Percentiles rank a stretch among this genome's conserved stretches.
Evolutionary conservation across 2,888 invertebrate genomes (phyloP).

Genomic region (Drosophila putrida): DNA sequence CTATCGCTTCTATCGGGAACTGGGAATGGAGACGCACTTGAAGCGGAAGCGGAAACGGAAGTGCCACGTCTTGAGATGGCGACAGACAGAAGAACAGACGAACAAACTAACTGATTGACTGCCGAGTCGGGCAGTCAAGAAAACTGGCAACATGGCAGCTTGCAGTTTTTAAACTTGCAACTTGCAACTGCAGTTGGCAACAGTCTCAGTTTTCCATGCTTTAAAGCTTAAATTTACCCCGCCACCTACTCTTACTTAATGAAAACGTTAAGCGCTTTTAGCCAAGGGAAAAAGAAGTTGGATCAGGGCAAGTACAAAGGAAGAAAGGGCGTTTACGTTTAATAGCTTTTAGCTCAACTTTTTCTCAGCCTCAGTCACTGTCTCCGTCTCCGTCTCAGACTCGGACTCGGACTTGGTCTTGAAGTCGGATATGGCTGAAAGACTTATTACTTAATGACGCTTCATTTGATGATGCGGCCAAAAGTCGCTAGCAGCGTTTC

Average conservation of each 20-base stretch:
- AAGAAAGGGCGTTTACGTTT: conserved; percentile 45
- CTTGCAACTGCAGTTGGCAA: conserved; percentile 40
- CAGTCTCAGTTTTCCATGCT: conserved; percentile 30
- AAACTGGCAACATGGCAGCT: conserved; percentile 17
- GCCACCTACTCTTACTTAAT: conserved; percentile 45
- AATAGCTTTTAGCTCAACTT: conserved; percentile 66
- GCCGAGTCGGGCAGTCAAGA: conserved; percentile 35
- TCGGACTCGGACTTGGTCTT: conserved; percentile 10
- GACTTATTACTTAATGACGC: conserved; percentile 80
- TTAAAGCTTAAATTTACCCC: conserved; percentile 28
- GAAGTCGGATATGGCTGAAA: conserved; percentile 34
- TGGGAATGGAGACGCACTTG: conserved; percentile 41
- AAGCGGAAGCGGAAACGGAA: conserved; percentile 74
- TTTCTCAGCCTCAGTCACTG: conserved; percentile 10
- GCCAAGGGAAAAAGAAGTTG: neutral
- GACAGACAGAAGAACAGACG: conserved; percentile 21
- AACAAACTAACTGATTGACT: conserved; percentile 59
- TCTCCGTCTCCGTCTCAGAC: conserved; percentile 17
- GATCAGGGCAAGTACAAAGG: neutral
- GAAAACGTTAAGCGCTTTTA: conserved; percentile 66
- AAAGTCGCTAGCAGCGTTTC: conserved; percentile 41
- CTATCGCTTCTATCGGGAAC: neutral
- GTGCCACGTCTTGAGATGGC: conserved; percentile 73
- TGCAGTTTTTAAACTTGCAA: conserved; percentile 7
- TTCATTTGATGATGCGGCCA: conserved; percentile 71